Conservation (phyloP, 2,888 invertebrate genomes). For the Epinotia ramella region DNA sequence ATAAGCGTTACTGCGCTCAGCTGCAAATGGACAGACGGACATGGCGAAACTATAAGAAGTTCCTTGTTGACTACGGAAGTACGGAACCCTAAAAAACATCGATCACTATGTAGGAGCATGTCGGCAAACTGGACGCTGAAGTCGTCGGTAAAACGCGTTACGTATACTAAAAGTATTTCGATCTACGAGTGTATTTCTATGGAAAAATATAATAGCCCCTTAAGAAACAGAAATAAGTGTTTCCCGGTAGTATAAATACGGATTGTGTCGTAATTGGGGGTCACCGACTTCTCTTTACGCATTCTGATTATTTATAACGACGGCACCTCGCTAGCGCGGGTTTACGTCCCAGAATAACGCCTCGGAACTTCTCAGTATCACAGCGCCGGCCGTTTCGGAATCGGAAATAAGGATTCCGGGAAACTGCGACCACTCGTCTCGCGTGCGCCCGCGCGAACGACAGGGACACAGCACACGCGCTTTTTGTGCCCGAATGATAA, state of each 20-base stretch:
- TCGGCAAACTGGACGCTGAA: not conserved
- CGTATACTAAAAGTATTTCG: not conserved
- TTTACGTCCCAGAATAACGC: constrained; percentile 77
- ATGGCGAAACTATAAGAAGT: no score
- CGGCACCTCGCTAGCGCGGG: constrained; percentile 47
- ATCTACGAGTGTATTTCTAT: constrained; percentile 18
- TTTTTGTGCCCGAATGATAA: constrained; percentile 44
- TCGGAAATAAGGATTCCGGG: constrained; percentile 82
- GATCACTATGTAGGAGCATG: no score
- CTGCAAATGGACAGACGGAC: no score
- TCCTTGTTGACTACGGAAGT: no score
- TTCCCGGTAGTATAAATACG: constrained; percentile 59
- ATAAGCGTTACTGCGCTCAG: no score
- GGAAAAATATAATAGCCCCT: constrained; percentile 39
- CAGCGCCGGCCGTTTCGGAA: constrained; percentile 79
- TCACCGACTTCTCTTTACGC: constrained; percentile 76
- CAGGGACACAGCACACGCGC: constrained; percentile 58
- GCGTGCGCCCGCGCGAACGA: constrained; percentile 58
- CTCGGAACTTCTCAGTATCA: constrained; percentile 78
- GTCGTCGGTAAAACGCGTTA: not conserved
- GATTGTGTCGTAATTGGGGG: constrained; percentile 63
- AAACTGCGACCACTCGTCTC: constrained; percentile 69
- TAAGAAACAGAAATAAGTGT: constrained; percentile 50
- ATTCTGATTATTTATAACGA: constrained; percentile 80
- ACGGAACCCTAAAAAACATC: no score